phyloP scores from a whole-genome alignment of 2,797 vertebrate genomes.

The Choloepus didactylus region DNA sequence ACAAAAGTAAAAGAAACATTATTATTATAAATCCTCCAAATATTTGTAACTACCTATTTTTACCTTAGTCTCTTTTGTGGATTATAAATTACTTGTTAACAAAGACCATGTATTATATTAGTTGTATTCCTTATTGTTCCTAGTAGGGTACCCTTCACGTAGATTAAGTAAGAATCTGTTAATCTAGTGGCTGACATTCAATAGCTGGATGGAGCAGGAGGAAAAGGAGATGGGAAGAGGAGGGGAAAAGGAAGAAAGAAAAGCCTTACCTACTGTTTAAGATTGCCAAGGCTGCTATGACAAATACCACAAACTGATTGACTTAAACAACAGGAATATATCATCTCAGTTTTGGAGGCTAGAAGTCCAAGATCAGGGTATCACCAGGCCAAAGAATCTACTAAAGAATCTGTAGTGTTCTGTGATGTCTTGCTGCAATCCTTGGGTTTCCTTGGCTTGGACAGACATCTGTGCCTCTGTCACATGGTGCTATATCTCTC shows the following conservation, averaged over 20 bases:
- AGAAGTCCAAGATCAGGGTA: too few relatives aligned
- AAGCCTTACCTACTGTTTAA: not conserved
- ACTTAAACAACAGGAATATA: too few relatives aligned
- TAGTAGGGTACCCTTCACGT: not conserved
- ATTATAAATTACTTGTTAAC: not conserved
- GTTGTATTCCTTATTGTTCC: not conserved
- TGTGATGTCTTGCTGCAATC: too few relatives aligned
- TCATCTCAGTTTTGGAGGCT: too few relatives aligned
- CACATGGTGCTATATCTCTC: too few relatives aligned
- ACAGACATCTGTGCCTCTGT: too few relatives aligned
- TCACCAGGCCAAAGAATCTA: too few relatives aligned
- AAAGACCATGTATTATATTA: not conserved
- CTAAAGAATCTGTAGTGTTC: too few relatives aligned
- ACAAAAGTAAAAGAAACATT: not conserved
- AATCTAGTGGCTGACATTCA: not conserved
- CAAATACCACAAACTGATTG: too few relatives aligned
- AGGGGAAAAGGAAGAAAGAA: not conserved
- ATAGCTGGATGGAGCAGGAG: not conserved
- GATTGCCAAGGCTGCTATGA: too few relatives aligned
- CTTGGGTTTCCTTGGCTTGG: too few relatives aligned
- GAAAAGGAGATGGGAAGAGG: not conserved
- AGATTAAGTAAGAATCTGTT: not conserved
- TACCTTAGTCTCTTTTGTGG: not conserved
- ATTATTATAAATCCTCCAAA: not conserved
- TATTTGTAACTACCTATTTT: not conserved